Evolutionary conservation across 2,888 invertebrate genomes (phyloP).

Genomic region (Dicranocentrus wangi): DNA sequence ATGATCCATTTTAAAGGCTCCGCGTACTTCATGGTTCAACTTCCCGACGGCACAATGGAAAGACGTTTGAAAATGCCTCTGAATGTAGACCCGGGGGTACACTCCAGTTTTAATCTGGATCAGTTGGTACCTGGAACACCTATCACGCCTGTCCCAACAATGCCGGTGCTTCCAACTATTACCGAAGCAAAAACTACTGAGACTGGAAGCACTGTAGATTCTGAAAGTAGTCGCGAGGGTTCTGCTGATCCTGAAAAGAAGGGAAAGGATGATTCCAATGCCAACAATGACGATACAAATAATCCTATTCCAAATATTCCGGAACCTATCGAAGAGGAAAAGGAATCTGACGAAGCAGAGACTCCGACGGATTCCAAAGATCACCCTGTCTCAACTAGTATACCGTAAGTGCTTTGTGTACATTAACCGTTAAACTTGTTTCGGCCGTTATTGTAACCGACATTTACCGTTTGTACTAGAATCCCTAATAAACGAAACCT

Average conservation of each 20-base stretch:
- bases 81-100: slow-evolving; percentile 94
- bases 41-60: slow-evolving; percentile 93
- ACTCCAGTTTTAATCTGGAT: slow-evolving; percentile 90
- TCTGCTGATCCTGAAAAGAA: slow-evolving; percentile 57
- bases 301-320: slow-evolving; percentile 69
- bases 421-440: no score
- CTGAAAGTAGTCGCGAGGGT: slow-evolving; percentile 60
- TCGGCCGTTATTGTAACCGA: no score
- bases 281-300: slow-evolving; percentile 46
- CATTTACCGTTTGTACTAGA: no score
- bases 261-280: slow-evolving; percentile 35
- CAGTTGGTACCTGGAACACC: slow-evolving; percentile 84
- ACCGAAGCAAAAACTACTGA: slow-evolving; percentile 81
- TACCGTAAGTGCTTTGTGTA: slow-evolving; percentile 43
- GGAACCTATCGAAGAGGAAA: slow-evolving; percentile 71
- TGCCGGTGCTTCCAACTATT: slow-evolving; percentile 91
- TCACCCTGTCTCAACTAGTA: slow-evolving; percentile 47
- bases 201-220: slow-evolving; percentile 76
- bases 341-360: slow-evolving; percentile 60
- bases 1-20: slow-evolving; percentile 77
- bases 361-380: slow-evolving; percentile 32
- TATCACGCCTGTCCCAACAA: slow-evolving; percentile 86
- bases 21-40: slow-evolving; percentile 86
- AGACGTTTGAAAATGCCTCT: slow-evolving; percentile 90
- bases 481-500: slow-evolving; percentile 51